These are phyloP conservation scores for Prenolepis imparis DNA, from an alignment of 2,888 invertebrate species.

Conservation along the genomic window DNA sequence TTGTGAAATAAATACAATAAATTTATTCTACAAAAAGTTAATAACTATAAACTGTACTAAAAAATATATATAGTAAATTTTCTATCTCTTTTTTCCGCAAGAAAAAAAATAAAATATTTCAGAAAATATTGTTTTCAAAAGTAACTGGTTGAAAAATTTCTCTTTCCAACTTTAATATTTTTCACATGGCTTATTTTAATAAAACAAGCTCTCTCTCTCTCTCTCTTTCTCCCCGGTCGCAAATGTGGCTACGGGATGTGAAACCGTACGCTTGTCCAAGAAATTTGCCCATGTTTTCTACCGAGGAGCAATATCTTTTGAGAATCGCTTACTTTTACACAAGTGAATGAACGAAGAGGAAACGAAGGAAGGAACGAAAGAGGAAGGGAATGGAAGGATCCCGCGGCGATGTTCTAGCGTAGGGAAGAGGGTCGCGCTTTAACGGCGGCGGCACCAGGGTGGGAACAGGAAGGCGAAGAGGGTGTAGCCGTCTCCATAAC, in stretches of 20 bases:
- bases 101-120: background rate
- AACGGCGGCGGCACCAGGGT: conserved; percentile 38
- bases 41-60: background rate
- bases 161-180: background rate
- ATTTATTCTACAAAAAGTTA: conserved; percentile 10
- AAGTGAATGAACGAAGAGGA: conserved; percentile 13
- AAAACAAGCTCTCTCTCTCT: too few relatives aligned
- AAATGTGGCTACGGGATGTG: background rate
- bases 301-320: conserved; percentile 22
- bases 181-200: conserved; percentile 1
- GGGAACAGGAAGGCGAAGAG: conserved; percentile 45
- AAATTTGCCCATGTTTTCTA: conserved; percentile 29
- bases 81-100: background rate
- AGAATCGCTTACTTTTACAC: conserved; percentile 50
- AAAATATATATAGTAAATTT: background rate
- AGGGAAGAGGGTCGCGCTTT: conserved; percentile 63
- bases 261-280: conserved; percentile 21
- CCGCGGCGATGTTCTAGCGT: conserved; percentile 61
- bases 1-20: conserved; percentile 12
- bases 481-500: conserved; percentile 79
- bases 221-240: background rate
- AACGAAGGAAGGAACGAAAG: background rate
- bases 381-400: conserved; percentile 58
- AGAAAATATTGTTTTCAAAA: background rate
- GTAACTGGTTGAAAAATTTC: background rate